A percentile compares a stretch with the other conserved stretches of the same genome.
phyloP scores from a whole-genome alignment of 1,140 invertebrate genomes.

The Maconellicoccus hirsutus region DNA sequence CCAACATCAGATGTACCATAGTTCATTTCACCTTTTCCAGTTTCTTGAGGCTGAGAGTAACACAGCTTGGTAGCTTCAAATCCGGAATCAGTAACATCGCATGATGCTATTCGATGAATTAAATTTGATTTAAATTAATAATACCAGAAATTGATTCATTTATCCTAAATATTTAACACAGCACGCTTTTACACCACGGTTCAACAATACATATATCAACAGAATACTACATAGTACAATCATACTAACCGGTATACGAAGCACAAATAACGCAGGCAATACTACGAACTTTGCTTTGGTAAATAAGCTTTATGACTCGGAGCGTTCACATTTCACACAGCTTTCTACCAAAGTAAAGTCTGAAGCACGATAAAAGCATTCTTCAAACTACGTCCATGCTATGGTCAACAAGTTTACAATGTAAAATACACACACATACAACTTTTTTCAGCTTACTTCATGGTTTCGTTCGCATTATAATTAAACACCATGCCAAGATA shows the following conservation, averaged over 20 bases:
- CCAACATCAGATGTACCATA: no score
- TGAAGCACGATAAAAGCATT: constrained; percentile 30
- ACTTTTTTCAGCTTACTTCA: not conserved
- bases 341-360: constrained; percentile 81
- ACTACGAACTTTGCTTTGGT: constrained; percentile 68
- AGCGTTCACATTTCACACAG: constrained; percentile 64
- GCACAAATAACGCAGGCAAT: not conserved
- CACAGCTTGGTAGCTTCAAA: constrained; percentile 30
- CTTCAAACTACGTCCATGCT: constrained; percentile 11
- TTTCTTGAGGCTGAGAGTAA: constrained; percentile 36
- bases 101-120: not conserved
- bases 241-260: constrained; percentile 30
- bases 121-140: no score
- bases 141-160: no score
- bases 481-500: constrained; percentile 10
- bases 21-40: not conserved
- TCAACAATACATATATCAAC: not conserved
- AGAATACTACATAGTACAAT: constrained; percentile 6
- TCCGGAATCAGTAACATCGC: not conserved
- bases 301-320: constrained; percentile 83
- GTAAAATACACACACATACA: not conserved
- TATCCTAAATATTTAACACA: no score
- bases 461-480: not conserved
- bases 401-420: not conserved
- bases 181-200: no score